Base-by-base conservation (phyloP, 2,113 vertebrate genomes). In the Synchiropus splendidus region DNA sequence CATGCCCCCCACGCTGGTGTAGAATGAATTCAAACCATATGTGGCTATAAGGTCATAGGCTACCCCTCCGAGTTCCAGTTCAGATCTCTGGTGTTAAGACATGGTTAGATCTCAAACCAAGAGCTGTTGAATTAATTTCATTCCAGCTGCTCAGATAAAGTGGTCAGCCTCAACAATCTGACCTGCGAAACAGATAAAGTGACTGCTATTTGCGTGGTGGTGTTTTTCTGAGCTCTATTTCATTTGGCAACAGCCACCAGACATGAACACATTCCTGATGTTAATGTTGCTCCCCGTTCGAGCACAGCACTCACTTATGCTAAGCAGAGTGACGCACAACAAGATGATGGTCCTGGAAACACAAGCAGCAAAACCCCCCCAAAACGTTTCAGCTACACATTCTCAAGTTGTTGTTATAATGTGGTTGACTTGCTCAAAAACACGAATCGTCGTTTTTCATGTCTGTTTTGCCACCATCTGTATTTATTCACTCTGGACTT, bases 101-200 rank as follows among this genome's bases (percentile, higher is more conserved):
- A 14, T 48, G 54, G 55, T 54, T 46, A 53, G 70, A 70, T 66
- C 70, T 67, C 61, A 57, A 61, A 27, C 51, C 51, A 57, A 65
- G 60, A 49, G 54, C 54, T 61, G 48, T 58, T 74, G 8, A 63
- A 71, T 66, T 50, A 58, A 62, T 39, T 56, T 63, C 64, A 48
- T 58, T 46, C 70, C 60, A 74, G 53, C 42, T 42, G 52, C 52
- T 51, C 43, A 6, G 16, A 30, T 54, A 50, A 55, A 45, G 39
- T 14, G 16, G 48, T 42, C 39, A 53, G 10, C 40, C 47, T 63
- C 46, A 36, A 33, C 14, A 42, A 38, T 18, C 44, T 44, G 54
- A 16, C 62, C 36, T 16, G 36, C 13, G 17, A 13, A 14, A 37
- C 2, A 2, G 2, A 48, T 54, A 54, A 50, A 36, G 34, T 51